Conservation (phyloP, 2,797 vertebrate species). For the Masticophis lateralis region DNA sequence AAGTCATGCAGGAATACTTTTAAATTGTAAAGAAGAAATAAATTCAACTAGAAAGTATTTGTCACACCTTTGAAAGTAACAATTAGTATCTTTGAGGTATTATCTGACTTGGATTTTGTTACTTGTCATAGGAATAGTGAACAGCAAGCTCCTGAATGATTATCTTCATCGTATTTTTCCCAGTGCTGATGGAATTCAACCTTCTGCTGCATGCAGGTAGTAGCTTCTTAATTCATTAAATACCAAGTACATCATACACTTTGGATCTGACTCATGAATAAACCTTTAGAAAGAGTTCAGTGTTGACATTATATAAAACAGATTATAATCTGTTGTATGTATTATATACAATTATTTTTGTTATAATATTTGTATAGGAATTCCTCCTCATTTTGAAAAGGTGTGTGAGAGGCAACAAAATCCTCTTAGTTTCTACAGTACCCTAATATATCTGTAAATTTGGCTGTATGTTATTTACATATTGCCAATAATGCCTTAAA, state of each 20-base stretch:
- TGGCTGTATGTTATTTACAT: neutral
- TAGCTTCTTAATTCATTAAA: constrained; percentile 8
- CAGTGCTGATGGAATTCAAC: constrained; percentile 66
- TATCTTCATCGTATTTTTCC: constrained; percentile 88
- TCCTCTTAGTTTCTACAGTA: neutral
- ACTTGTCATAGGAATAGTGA: constrained; percentile 82
- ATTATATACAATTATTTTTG: neutral
- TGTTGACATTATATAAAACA: neutral
- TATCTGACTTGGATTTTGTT: constrained; percentile 25
- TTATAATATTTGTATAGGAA: neutral
- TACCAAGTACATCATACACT: neutral
- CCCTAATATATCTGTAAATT: neutral
- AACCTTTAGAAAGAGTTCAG: neutral
- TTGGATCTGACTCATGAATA: constrained; percentile 16
- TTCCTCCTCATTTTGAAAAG: constrained; percentile 11
- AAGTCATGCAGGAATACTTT: neutral
- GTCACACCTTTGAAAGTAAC: neutral
- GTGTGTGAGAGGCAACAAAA: neutral
- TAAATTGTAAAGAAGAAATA: neutral
- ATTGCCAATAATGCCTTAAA: neutral
- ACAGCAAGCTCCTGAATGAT: constrained; percentile 88
- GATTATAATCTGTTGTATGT: neutral
- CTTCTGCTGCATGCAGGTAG: constrained; percentile 85
- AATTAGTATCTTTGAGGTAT: neutral
- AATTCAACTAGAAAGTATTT: neutral